Percentiles rank a stretch among this genome's conserved stretches.
phyloP scores from a whole-genome alignment of 1,140 invertebrate species.

The Dryas iulia region DNA sequence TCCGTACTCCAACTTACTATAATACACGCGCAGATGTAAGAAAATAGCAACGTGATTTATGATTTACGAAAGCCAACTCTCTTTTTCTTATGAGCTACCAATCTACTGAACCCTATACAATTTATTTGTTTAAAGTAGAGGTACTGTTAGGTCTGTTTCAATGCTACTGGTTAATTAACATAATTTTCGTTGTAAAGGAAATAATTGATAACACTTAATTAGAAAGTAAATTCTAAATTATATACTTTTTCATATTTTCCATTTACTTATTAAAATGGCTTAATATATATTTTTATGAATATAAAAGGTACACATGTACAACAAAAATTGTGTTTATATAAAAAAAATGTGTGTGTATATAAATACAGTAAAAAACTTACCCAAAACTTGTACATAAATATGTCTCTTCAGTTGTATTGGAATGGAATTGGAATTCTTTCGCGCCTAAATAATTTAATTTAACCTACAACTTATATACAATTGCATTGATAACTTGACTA shows the following conservation, averaged over 20 bases:
- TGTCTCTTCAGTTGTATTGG: constrained; percentile 7
- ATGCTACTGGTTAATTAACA: not conserved
- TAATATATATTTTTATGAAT: too few species aligned
- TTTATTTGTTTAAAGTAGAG: not conserved
- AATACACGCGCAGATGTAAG: not conserved
- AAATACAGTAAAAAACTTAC: constrained; percentile 14
- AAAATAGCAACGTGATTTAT: not conserved
- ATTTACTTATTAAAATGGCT: too few species aligned
- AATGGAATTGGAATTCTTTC: constrained; percentile 10
- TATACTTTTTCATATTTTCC: too few species aligned
- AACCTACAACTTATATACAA: constrained; percentile 27
- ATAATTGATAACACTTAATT: too few species aligned
- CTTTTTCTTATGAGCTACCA: not conserved
- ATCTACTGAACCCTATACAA: not conserved
- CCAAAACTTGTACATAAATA: not conserved
- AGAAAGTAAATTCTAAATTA: too few species aligned
- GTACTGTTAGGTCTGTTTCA: not conserved
- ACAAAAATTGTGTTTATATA: not conserved
- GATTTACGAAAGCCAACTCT: not conserved
- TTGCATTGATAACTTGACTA: constrained; percentile 69
- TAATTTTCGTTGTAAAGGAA: not conserved
- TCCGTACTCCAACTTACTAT: not conserved
- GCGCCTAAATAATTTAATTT: constrained; percentile 22
- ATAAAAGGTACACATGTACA: too few species aligned
- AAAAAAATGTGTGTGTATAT: too few species aligned